These are phyloP conservation scores for Diadegma fenestrale DNA, from an alignment of 2,888 invertebrate genomes.

Conservation along the genomic window DNA sequence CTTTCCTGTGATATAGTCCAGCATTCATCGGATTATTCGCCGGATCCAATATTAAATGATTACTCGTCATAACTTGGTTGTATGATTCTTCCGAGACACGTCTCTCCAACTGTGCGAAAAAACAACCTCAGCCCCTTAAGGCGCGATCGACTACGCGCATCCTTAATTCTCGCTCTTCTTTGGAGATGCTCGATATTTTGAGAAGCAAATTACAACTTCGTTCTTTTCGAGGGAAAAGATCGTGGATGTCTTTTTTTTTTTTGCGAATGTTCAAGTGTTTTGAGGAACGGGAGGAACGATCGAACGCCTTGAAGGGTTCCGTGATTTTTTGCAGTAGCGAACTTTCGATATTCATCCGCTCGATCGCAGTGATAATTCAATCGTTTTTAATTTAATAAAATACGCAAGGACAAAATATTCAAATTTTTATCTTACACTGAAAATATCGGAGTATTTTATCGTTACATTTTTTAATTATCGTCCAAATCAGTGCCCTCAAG, in stretches of 20 bases:
- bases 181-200: not conserved
- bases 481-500: not conserved
- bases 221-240: not conserved
- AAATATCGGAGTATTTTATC: not conserved
- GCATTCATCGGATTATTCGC: slow-evolving; percentile 68
- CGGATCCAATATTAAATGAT: slow-evolving; percentile 13
- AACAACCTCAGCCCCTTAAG: not conserved
- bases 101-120: slow-evolving; percentile 12
- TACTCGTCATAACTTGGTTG: not conserved
- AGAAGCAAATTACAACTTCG: not conserved
- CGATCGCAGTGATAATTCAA: not conserved
- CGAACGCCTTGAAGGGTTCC: not conserved
- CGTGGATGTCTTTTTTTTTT: not conserved
- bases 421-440: not conserved
- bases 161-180: too few species aligned
- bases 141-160: not conserved
- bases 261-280: not conserved
- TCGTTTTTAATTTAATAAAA: not conserved
- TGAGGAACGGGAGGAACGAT: not conserved
- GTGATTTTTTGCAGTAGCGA: not conserved
- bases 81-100: not conserved
- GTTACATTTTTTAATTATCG: not conserved
- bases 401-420: not conserved
- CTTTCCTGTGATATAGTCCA: slow-evolving; percentile 77
- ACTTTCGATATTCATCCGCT: not conserved